Conservation (phyloP, 1,140 invertebrate genomes). For the Hetaerina americana region DNA sequence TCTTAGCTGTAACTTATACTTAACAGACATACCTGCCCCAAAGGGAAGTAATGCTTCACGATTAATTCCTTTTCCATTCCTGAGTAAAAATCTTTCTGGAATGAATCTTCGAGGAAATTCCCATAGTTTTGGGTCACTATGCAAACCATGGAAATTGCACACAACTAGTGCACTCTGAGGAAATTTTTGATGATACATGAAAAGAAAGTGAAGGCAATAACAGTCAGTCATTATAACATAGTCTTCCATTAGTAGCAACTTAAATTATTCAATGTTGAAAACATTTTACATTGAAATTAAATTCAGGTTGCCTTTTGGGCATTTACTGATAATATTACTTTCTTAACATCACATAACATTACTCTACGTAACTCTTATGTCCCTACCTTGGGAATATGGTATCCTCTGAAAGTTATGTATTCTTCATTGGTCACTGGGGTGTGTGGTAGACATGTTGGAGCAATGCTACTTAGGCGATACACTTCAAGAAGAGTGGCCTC, state of each 20-base stretch:
- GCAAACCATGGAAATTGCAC: constrained; percentile 36
- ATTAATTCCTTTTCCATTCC: constrained; percentile 25
- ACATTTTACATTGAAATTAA: no score
- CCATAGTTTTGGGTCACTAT: constrained; percentile 44
- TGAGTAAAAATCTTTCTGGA: constrained; percentile 45
- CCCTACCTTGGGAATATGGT: constrained; percentile 22
- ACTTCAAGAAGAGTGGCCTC: constrained; percentile 21
- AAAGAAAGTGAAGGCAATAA: no score
- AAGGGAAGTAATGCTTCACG: constrained; percentile 34
- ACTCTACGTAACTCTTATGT: no score
- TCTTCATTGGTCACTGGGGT: neutral
- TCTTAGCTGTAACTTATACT: no score
- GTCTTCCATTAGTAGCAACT: no score
- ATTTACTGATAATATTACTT: no score
- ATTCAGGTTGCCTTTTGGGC: no score
- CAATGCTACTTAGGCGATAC: constrained; percentile 10
- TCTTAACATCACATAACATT: no score
- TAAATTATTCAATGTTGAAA: no score
- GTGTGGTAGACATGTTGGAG: constrained; percentile 15
- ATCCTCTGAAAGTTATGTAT: constrained; percentile 17
- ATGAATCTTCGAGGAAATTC: constrained; percentile 52
- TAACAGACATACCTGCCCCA: constrained; percentile 39
- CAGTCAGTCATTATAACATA: no score
- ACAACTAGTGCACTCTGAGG: constrained; percentile 31
- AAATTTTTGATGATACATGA: no score